A percentile compares a stretch with the other conserved stretches of the same genome.
phyloP scores from a whole-genome alignment of 1,140 invertebrate species.

The Anoplolepis gracilipes region DNA sequence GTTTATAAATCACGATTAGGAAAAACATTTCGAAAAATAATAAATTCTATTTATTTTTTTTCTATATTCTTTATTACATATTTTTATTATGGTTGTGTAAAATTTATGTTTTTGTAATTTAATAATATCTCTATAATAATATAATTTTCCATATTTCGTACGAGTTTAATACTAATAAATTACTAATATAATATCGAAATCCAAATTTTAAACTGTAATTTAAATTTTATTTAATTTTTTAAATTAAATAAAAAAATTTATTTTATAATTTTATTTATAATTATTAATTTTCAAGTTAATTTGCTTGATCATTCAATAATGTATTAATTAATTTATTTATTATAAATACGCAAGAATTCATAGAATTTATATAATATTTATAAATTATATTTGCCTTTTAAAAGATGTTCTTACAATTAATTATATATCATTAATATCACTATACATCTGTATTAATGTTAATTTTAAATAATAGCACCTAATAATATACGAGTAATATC shows the following conservation, averaged over 20 bases:
- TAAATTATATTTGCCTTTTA: not conserved
- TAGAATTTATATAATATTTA: not conserved
- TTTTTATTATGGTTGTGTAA: not conserved
- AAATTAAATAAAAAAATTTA: not conserved
- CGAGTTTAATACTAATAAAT: not conserved
- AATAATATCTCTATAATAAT: not conserved
- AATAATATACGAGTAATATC: conserved; percentile 9
- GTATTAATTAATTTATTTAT: not conserved
- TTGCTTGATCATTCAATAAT: not conserved
- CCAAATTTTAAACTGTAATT: not conserved
- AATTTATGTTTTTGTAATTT: not conserved
- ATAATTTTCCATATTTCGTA: not conserved
- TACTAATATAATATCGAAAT: not conserved
- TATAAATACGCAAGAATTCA: not conserved
- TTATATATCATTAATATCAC: not conserved
- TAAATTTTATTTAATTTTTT: not conserved
- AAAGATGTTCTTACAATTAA: not conserved
- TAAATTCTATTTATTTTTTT: not conserved
- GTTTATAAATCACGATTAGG: not conserved
- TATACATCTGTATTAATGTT: not conserved
- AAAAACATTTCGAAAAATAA: not conserved
- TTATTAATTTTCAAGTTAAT: not conserved
- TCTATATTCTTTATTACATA: not conserved
- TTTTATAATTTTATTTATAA: not conserved
- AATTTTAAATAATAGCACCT: not conserved